These are phyloP conservation scores for Notarius lentiginosus DNA, from an alignment of 2,113 vertebrate genomes.

Conservation along the genomic window DNA sequence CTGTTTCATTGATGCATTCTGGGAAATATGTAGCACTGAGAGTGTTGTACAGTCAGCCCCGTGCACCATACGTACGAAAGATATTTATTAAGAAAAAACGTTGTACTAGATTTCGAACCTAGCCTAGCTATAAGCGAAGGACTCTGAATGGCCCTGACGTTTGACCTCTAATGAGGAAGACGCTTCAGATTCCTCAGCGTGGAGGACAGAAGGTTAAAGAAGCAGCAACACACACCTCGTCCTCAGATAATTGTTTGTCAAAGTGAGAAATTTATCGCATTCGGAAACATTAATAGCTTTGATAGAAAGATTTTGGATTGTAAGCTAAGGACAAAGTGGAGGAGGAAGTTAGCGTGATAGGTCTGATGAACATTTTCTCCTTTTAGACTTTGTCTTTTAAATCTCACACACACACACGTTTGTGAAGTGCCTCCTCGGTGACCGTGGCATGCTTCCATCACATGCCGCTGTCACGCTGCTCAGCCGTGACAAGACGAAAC, in stretches of 20 bases:
- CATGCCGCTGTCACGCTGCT: conserved; percentile 28
- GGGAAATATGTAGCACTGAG: no score
- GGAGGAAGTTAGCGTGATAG: not conserved
- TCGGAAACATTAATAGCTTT: not conserved
- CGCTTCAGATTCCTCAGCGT: not conserved
- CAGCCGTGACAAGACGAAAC: conserved; percentile 27
- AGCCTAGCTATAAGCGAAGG: not conserved
- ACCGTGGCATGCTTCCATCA: conserved; percentile 16
- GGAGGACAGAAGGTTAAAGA: not conserved
- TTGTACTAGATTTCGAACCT: not conserved
- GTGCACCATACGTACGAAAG: no score
- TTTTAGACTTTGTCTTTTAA: conserved; percentile 1
- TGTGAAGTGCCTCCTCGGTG: not conserved
- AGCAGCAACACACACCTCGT: not conserved
- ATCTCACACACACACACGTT: not conserved
- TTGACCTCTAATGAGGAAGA: not conserved
- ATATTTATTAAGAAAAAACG: not conserved
- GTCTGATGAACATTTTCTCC: not conserved
- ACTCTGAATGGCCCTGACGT: not conserved
- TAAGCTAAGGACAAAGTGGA: not conserved
- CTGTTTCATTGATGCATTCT: no score
- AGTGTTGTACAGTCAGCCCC: no score
- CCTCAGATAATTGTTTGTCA: not conserved
- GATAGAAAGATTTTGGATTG: not conserved
- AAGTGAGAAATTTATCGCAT: not conserved